Conservation (phyloP, 2,888 invertebrate genomes). For the Netelia inedita region DNA sequence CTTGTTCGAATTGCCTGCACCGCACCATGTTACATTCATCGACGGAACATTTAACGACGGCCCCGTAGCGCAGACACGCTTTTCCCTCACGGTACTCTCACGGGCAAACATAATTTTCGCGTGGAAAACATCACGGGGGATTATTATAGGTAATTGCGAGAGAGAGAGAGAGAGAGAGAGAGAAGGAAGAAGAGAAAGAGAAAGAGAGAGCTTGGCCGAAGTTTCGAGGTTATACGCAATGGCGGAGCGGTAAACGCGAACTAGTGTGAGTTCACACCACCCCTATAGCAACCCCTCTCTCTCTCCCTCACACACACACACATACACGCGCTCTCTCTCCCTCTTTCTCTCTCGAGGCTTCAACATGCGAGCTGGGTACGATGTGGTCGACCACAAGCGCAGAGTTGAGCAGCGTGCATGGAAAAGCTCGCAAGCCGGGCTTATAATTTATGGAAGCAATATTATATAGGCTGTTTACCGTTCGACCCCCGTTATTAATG, state of each 20-base stretch:
- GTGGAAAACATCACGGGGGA: constrained; percentile 59
- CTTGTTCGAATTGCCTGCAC: not conserved
- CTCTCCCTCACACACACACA: constrained; percentile 41
- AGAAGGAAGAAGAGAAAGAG: constrained; percentile 14
- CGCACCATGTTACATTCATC: constrained; percentile 8
- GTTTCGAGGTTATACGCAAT: constrained; percentile 53
- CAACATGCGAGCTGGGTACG: constrained; percentile 44
- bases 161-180: constrained; percentile 28
- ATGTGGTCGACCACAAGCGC: constrained; percentile 66
- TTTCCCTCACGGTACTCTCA: constrained; percentile 10
- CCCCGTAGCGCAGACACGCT: constrained; percentile 11
- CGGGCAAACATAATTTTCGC: constrained; percentile 62
- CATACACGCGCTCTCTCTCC: not conserved
- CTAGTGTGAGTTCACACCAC: constrained; percentile 48
- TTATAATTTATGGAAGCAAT: constrained; percentile 77
- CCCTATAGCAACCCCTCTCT: constrained; percentile 43
- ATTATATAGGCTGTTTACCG: constrained; percentile 77
- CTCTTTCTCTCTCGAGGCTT: not conserved
- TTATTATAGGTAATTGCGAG: constrained; percentile 67
- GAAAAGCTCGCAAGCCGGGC: constrained; percentile 45
- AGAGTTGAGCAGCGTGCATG: constrained; percentile 44
- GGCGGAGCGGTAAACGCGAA: constrained; percentile 50
- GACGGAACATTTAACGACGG: constrained; percentile 49
- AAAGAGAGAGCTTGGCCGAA: constrained; percentile 62
- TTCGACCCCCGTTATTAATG: constrained; percentile 75